These are phyloP conservation scores for Sminthurides aquaticus DNA, from an alignment of 2,888 invertebrate genomes.

Conservation along the genomic window DNA sequence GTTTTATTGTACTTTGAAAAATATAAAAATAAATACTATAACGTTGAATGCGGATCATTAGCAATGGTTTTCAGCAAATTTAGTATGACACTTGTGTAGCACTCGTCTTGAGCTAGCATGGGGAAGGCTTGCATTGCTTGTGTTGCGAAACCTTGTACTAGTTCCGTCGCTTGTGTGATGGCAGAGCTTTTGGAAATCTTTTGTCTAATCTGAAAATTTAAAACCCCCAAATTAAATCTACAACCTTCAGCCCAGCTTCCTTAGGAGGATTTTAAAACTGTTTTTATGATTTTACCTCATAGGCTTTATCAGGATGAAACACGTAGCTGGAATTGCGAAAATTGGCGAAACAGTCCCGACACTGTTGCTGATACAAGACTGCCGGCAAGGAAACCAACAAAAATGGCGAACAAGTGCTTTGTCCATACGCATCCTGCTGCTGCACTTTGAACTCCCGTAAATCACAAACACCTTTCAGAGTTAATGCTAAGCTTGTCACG, in stretches of 20 bases:
- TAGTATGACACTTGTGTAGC: constrained; percentile 11
- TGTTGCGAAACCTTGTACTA: constrained; percentile 7
- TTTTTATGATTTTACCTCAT: too few species aligned
- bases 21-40: background rate
- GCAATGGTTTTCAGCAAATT: background rate
- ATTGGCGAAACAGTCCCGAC: too few species aligned
- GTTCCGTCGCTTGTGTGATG: constrained; percentile 11
- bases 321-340: too few species aligned
- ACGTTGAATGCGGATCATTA: background rate
- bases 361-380: constrained; percentile 33
- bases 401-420: constrained; percentile 25
- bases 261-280: too few species aligned
- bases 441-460: constrained; percentile 27
- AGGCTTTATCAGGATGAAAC: too few species aligned
- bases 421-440: constrained; percentile 12
- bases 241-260: too few species aligned
- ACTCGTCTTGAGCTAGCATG: constrained; percentile 11
- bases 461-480: constrained; percentile 31
- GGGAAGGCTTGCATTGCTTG: constrained; percentile 1
- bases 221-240: constrained; percentile 1
- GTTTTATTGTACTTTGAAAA: too few species aligned
- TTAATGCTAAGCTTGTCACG: constrained; percentile 28
- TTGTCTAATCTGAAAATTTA: constrained; percentile 12
- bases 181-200: constrained; percentile 12
- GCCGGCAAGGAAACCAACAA: constrained; percentile 35